Base-by-base conservation (phyloP, 2,888 invertebrate genomes). In the Orchestes rusci region DNA sequence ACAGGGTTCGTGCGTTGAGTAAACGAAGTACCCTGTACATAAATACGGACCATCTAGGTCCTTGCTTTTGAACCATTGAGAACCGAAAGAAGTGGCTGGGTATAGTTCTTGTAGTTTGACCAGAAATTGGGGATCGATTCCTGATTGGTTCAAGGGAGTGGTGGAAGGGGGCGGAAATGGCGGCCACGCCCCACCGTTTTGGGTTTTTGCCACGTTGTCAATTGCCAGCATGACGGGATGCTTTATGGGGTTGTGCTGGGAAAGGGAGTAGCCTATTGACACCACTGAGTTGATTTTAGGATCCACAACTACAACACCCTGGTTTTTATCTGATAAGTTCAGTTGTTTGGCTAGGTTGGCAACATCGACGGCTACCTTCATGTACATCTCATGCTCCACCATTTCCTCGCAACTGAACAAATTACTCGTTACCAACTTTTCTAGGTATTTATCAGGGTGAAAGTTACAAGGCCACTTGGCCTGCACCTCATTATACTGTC, bases 1-100 rank as follows among this genome's bases (percentile, higher is more conserved):
- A 68, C 97, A 97, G 0, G 96, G 95, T 64, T 97, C 96, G 48
- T 75, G 75, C 0, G 84, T 76, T 30, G 88, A 64, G 62, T 90
- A 95, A 2, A 88, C 69, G 69, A 89, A 83, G 66, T 88, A 92
- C 2, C 87, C 87, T 0, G 95, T 92, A 68, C 91, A 91, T 35
- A 92, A 69, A 65, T 92, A 92, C 0, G 86, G 82, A 2, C 79
- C 78, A 35, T 70, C 64, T 43, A 68, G 66, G 19, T 53, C 55
- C 53, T 70, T 71, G 2, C 58, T 64, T 8, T 62, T 56, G 53
- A 61, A 72, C 28, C 57, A 55, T 49, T 63, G 65, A 0, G 76
- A 73, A 16, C 78, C 79, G 60, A 59, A 56, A 7, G 19, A 35
- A n/a, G 45, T 17, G 5, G 39, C 16, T 7, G 27, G 40, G 43